phyloP scores from a whole-genome alignment of 37 sponge, comb jelly and placozoan genomes.

The Chondrosia reniformis region DNA sequence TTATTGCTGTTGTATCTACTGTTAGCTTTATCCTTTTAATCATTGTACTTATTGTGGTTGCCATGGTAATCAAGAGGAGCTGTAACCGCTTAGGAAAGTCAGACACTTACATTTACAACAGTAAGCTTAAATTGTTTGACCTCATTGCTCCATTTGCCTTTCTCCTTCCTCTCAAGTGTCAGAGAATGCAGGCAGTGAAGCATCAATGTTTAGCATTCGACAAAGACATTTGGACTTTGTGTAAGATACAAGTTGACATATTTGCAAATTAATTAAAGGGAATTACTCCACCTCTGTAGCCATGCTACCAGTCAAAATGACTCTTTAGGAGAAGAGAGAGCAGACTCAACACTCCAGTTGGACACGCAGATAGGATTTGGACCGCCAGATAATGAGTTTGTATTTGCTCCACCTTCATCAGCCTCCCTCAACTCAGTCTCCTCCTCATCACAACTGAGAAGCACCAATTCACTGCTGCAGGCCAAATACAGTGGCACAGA shows the following conservation, averaged over 20 bases:
- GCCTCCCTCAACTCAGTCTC: too few relatives aligned
- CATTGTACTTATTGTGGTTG: too few relatives aligned
- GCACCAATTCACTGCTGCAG: background rate
- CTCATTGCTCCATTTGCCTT: background rate
- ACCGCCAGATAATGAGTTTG: background rate
- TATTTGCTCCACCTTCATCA: too few relatives aligned
- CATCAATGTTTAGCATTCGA: constrained; percentile 1
- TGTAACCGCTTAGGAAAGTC: background rate
- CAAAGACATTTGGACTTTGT: background rate
- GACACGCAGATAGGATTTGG: constrained; percentile 11
- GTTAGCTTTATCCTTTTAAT: constrained; percentile 1
- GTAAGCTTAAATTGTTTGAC: background rate
- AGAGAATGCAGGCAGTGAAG: background rate
- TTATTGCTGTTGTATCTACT: constrained; percentile 18
- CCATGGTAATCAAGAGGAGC: background rate
- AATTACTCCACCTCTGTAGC: too few relatives aligned
- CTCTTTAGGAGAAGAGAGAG: too few relatives aligned
- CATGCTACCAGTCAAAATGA: too few relatives aligned
- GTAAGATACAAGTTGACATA: constrained; percentile 3
- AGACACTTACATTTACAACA: background rate
- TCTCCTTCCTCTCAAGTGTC: background rate
- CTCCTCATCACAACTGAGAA: background rate
- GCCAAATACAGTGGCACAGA: constrained; percentile 12
- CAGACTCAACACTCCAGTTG: background rate
- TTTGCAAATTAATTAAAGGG: background rate